A percentile compares a stretch with the other conserved stretches of the same genome.
phyloP scores from a whole-genome alignment of 2,888 invertebrate genomes.

The Lymantria dispar region DNA sequence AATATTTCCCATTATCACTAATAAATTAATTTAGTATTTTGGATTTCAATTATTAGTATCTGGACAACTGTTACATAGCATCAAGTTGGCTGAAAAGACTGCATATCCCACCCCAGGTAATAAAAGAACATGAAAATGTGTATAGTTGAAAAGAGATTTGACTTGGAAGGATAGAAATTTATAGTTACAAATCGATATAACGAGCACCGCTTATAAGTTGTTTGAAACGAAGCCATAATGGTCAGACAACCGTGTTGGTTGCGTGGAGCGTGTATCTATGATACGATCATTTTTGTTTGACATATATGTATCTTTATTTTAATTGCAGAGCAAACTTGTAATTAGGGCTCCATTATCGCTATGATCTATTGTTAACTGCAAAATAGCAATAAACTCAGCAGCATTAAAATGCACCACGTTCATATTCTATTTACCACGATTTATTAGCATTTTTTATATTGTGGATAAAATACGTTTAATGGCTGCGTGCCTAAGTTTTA shows the following conservation, averaged over 20 bases:
- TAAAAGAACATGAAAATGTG: too few species aligned
- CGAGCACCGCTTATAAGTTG: slow-evolving; percentile 52
- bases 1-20: too few species aligned
- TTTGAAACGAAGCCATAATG: slow-evolving; percentile 69
- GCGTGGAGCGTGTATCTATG: slow-evolving; percentile 37
- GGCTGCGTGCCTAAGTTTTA: too few species aligned
- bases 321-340: slow-evolving; percentile 56
- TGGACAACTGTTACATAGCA: too few species aligned
- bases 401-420: not conserved
- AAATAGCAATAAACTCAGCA: slow-evolving; percentile 22
- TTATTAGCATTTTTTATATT: not conserved
- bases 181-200: slow-evolving; percentile 48
- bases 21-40: too few species aligned
- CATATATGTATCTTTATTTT: slow-evolving; percentile 47
- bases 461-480: slow-evolving; percentile 1
- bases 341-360: slow-evolving; percentile 46
- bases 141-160: not conserved
- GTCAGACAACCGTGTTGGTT: slow-evolving; percentile 33
- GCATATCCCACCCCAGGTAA: too few species aligned
- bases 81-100: too few species aligned
- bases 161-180: slow-evolving; percentile 18
- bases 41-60: too few species aligned
- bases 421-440: too few species aligned
- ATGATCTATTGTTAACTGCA: slow-evolving; percentile 47
- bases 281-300: slow-evolving; percentile 50